Base-by-base conservation (phyloP, 2,888 invertebrate species). In the Spodoptera littoralis region DNA sequence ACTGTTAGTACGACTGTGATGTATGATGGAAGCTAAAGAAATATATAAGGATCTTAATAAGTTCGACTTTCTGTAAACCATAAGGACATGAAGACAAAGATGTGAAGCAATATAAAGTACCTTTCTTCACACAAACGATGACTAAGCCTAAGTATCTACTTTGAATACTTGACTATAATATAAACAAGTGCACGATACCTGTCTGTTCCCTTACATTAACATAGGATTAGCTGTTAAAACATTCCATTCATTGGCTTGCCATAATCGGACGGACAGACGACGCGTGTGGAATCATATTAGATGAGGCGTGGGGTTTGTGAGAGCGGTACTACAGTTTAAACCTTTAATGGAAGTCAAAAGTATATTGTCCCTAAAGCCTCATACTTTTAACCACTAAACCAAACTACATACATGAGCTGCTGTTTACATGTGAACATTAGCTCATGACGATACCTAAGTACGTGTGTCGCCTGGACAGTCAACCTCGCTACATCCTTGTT, bases 281-380 rank as follows among this genome's bases (percentile, higher is more conserved):
- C 76, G 79, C 60, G 61, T 51, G 53, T 30, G 53, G 80, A 80
- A 78, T 77, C 56, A 51, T 51, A 72, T 65, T 69, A 64, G 60
- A 30, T 12, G 27, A n/a, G 51, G 2, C 36, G 0, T 4, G 62
- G 78, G 56, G 2, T 0, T 42, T 55, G 11, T 58, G 71, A 47
- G 2, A 66, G 68, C 77, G 70, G 45, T 1, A 3, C 41, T 11
- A 1, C 18, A 18, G 18, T 2, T 18, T 18, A 18, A 18, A 18
- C 18, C 0, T 18, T 18, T 18, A 18, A 18, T 18, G 18, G 18
- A 1, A 18, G 18, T 18, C 18, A 18, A 18, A 18, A 18, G 1
- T 18, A 18, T 18, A 18, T 18, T 18, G 18, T 18, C 18, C 18
- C 18, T 18, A 18, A 1, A 18, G 18, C 18, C 1, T 18, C 18